These are phyloP conservation scores for Anaspis maculata DNA, from an alignment of 2,888 invertebrate species.

Conservation along the genomic window DNA sequence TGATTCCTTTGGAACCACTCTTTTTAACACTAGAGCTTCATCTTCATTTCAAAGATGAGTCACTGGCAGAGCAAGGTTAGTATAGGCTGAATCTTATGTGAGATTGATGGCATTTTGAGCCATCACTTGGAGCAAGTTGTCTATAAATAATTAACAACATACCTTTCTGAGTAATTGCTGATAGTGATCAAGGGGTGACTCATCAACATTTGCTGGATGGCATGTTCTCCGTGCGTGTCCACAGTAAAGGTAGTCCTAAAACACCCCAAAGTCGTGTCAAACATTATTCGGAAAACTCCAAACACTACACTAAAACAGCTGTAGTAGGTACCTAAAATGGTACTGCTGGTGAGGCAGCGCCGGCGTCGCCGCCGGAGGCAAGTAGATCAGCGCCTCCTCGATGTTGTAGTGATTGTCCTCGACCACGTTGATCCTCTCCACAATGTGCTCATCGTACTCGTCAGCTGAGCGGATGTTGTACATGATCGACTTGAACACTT, in stretches of 20 bases:
- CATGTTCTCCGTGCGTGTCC: constrained; percentile 52
- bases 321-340: constrained; percentile 35
- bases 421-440: constrained; percentile 31
- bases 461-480: constrained; percentile 83
- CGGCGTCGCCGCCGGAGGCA: constrained; percentile 20
- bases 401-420: constrained; percentile 18
- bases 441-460: constrained; percentile 78
- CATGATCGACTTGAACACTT: constrained; percentile 82
- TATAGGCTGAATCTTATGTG: too few relatives aligned
- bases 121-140: too few relatives aligned
- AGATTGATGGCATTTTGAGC: too few relatives aligned
- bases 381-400: constrained; percentile 10
- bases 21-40: too few relatives aligned
- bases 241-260: constrained; percentile 62
- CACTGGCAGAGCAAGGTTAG: too few relatives aligned
- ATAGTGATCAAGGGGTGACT: constrained; percentile 34
- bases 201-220: constrained; percentile 52
- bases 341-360: constrained; percentile 36
- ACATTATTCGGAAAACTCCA: not conserved
- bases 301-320: too few relatives aligned
- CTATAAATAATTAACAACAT: constrained; percentile 1
- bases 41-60: too few relatives aligned
- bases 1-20: too few relatives aligned
- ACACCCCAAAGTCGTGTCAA: constrained; percentile 19
- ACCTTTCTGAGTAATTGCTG: constrained; percentile 23